A percentile compares a stretch with the other conserved stretches of the same genome.
Conservation (phyloP, 2,797 vertebrate genomes). For the Coluber constrictor region DNA sequence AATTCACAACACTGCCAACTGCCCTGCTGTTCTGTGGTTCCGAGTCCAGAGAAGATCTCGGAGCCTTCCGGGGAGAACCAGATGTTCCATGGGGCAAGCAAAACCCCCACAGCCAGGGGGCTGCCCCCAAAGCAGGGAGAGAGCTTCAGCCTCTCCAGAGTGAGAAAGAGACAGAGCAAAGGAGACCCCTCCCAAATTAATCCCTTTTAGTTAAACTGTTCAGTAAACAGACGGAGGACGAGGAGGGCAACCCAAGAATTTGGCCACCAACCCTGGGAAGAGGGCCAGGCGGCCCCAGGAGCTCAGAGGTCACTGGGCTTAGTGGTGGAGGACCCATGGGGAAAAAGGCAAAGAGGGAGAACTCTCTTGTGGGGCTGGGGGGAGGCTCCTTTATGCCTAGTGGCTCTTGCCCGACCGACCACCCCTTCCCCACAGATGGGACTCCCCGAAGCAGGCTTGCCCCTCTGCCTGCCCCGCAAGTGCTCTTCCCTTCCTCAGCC, state of each 20-base stretch:
- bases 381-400: background rate
- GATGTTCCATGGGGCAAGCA: background rate
- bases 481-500: background rate
- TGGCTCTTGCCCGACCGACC: background rate
- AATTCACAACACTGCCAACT: background rate
- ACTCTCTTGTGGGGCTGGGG: background rate
- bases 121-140: background rate
- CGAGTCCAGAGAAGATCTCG: no score
- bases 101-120: background rate
- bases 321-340: background rate
- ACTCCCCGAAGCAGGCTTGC: background rate
- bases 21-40: background rate
- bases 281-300: background rate
- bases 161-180: background rate
- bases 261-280: background rate
- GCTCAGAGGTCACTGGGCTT: background rate
- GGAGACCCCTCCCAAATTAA: background rate
- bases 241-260: background rate
- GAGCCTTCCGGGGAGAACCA: accelerated
- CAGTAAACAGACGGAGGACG: background rate
- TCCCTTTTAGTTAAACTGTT: background rate
- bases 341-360: background rate
- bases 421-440: background rate
- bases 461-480: background rate
- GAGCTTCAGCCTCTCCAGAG: background rate